phyloP scores from a whole-genome alignment of 2,113 vertebrate genomes.

The Eublepharis macularius region DNA sequence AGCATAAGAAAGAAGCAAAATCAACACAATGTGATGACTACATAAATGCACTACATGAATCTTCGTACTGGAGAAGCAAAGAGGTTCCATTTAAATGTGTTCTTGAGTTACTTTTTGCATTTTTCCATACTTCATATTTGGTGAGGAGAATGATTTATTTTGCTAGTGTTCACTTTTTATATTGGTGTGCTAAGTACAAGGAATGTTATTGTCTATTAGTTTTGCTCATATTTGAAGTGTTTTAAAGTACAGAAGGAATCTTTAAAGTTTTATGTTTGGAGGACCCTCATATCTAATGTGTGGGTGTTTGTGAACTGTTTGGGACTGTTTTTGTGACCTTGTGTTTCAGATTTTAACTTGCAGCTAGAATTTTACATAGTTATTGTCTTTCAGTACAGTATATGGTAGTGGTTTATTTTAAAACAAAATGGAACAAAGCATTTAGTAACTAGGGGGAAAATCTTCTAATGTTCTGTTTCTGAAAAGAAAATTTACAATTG shows the following conservation, averaged over 20 bases:
- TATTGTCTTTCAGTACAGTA: conserved; percentile 48
- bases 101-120: conserved; percentile 61
- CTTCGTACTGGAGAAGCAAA: conserved; percentile 52
- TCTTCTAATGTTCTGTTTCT: background rate
- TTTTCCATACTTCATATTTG: conserved; percentile 35
- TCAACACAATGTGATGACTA: no score
- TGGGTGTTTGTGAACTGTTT: conserved; percentile 65
- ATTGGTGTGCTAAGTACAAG: background rate
- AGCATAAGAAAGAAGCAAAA: background rate
- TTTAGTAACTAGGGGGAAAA: conserved; percentile 22
- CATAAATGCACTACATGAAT: no score
- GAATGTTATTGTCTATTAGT: background rate
- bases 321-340: conserved; percentile 71
- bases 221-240: background rate
- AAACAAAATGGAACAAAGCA: conserved; percentile 36
- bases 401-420: conserved; percentile 4
- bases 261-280: background rate
- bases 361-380: conserved; percentile 67
- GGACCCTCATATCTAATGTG: conserved; percentile 49
- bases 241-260: background rate
- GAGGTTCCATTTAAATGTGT: conserved; percentile 31
- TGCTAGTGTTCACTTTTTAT: conserved; percentile 5
- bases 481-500: conserved; percentile 5
- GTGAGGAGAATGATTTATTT: conserved; percentile 48
- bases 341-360: conserved; percentile 66